Evolutionary conservation across 2,113 vertebrate species (phyloP).

Genomic region (Heptranchias perlo): DNA sequence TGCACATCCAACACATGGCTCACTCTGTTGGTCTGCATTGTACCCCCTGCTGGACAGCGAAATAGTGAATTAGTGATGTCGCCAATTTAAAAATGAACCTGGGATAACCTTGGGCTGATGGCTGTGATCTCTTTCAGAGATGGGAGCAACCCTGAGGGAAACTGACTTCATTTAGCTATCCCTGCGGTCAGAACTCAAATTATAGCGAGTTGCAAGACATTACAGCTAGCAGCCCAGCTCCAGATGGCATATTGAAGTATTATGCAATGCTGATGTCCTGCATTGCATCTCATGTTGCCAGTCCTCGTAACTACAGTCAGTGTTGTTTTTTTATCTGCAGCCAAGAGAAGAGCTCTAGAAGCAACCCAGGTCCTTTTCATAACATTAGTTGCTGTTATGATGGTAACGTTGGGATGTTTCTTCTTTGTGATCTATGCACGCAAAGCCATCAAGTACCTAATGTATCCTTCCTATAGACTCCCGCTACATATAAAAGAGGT

Average conservation of each 20-base stretch:
- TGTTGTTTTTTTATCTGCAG: constrained; percentile 43
- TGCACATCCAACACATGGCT: not conserved
- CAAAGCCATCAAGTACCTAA: constrained; percentile 49
- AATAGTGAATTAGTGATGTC: not conserved
- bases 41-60: not conserved
- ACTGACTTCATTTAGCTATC: not conserved
- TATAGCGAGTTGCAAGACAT: not conserved
- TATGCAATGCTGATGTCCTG: not conserved
- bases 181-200: not conserved
- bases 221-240: not conserved
- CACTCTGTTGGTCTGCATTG: not conserved
- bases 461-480: constrained; percentile 50
- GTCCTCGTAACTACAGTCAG: not conserved
- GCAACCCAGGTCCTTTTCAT: rapidly evolving
- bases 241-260: not conserved
- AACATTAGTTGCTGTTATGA: rapidly evolving
- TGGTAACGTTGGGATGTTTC: not conserved
- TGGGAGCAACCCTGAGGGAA: not conserved
- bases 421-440: constrained; percentile 42
- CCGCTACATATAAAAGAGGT: constrained; percentile 56
- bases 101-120: not conserved
- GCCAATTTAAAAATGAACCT: not conserved
- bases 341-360: not conserved
- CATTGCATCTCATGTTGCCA: not conserved
- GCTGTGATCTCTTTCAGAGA: not conserved